These are phyloP conservation scores for Peromyscus leucopus DNA, from an alignment of 2,113 vertebrate genomes.

Conservation along the genomic window DNA sequence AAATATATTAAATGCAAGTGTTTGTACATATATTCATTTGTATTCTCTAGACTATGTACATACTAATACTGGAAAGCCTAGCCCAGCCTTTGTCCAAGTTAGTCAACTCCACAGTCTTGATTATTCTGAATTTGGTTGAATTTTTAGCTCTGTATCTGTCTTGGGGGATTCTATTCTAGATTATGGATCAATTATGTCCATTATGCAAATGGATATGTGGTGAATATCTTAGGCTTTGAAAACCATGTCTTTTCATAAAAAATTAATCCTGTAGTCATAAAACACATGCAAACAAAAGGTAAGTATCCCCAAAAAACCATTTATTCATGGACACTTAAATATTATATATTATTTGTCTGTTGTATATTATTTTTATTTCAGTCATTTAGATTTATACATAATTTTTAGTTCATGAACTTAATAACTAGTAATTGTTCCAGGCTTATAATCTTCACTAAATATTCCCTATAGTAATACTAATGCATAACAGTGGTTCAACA, in stretches of 20 bases:
- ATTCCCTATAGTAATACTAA: neutral
- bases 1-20: neutral
- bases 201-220: neutral
- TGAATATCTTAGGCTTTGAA: neutral
- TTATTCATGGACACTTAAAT: neutral
- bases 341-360: neutral
- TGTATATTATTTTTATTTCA: neutral
- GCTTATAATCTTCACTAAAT: neutral
- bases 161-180: neutral
- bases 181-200: neutral
- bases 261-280: neutral
- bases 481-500: neutral
- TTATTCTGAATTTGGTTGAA: neutral
- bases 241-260: neutral
- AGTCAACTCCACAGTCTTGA: neutral
- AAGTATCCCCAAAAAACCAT: neutral
- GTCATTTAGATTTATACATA: neutral
- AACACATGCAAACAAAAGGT: neutral
- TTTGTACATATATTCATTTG: neutral
- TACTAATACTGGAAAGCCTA: neutral
- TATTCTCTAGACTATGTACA: neutral
- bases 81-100: neutral
- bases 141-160: neutral
- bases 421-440: neutral
- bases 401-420: neutral